Evolutionary conservation across 2,113 vertebrate genomes (phyloP).

Genomic region (Ictalurus punctatus): DNA sequence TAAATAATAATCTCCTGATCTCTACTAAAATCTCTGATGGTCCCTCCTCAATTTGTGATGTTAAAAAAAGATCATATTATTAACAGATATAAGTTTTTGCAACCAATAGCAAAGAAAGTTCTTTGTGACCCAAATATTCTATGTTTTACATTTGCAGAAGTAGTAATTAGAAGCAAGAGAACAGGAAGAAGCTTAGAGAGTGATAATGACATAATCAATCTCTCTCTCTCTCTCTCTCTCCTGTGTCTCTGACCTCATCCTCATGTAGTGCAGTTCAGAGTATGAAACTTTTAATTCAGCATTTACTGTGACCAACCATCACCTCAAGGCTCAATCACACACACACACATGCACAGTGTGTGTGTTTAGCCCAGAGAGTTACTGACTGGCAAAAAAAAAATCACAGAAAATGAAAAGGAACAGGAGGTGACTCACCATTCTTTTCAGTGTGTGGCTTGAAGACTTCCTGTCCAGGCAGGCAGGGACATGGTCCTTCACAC

Average conservation of each 20-base stretch:
- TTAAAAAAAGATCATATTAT: no score
- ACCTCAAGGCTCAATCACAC: slow-evolving; percentile 21
- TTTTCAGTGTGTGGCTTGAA: slow-evolving; percentile 76
- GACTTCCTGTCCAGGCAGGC: slow-evolving; percentile 79
- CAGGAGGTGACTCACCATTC: slow-evolving; percentile 75
- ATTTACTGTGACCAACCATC: slow-evolving; percentile 17
- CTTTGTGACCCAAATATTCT: not conserved
- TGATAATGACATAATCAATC: not conserved
- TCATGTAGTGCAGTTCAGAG: slow-evolving; percentile 11
- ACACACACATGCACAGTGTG: slow-evolving; percentile 3
- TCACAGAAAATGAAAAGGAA: not conserved
- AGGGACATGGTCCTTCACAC: slow-evolving; percentile 90
- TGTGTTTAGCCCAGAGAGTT: not conserved
- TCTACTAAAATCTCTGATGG: not conserved
- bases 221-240: not conserved
- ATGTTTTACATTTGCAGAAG: not conserved
- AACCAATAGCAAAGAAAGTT: not conserved
- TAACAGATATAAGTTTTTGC: not conserved
- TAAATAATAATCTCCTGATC: not conserved
- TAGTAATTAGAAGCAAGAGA: not conserved
- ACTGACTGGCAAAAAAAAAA: not conserved
- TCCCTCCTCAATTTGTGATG: not conserved
- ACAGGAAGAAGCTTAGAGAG: not conserved
- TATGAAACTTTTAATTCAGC: slow-evolving; percentile 35
- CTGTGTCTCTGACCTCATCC: not conserved